These are phyloP conservation scores for Castor canadensis DNA, from an alignment of 2,113 vertebrate genomes.

Conservation along the genomic window DNA sequence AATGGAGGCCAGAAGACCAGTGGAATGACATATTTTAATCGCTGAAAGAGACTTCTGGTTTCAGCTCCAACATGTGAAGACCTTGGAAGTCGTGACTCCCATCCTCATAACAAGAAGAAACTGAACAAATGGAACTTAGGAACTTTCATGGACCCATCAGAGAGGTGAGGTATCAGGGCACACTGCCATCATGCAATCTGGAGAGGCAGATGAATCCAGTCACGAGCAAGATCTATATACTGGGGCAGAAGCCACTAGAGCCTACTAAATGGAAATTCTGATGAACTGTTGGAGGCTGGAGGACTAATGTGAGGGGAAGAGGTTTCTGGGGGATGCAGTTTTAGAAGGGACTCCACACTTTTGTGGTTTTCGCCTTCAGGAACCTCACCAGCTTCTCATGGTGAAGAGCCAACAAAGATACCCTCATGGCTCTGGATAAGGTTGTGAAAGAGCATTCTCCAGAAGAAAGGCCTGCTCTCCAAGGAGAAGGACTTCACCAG, in stretches of 20 bases:
- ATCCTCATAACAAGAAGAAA: neutral
- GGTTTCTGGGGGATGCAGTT: neutral
- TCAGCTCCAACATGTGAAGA: neutral
- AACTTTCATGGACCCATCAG: neutral
- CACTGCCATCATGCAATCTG: neutral
- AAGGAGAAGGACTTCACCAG: neutral
- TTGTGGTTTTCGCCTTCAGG: neutral
- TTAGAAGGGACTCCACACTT: accelerated
- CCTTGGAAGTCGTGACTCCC: neutral
- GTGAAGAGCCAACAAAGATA: neutral
- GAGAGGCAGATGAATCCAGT: neutral
- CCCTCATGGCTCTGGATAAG: neutral
- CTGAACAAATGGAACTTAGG: neutral
- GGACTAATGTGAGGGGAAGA: neutral
- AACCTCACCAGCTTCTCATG: neutral
- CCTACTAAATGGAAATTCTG: too few relatives aligned
- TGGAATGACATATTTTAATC: neutral
- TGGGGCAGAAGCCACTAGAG: neutral
- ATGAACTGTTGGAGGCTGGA: too few relatives aligned
- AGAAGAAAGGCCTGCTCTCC: neutral
- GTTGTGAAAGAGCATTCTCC: neutral
- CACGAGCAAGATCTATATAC: neutral
- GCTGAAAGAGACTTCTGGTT: neutral
- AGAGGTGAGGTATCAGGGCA: neutral
- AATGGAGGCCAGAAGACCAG: neutral